Evolutionary conservation across 2,888 invertebrate genomes (phyloP), one percentile per base, ranked within the genome.

Genomic region (Balanococcus diminutus): DNA sequence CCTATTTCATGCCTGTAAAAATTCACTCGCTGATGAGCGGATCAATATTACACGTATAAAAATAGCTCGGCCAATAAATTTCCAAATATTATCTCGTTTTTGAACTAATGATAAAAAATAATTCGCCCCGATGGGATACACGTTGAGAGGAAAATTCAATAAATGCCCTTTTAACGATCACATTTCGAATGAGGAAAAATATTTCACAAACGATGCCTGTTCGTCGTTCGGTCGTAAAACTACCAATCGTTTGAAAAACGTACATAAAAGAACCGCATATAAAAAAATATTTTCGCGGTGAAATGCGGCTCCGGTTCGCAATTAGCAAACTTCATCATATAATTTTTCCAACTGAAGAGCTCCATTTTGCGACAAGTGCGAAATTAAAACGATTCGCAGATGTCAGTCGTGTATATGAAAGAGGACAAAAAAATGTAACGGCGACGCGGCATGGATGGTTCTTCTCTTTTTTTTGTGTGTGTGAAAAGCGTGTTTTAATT

Each of bases 291-390:
- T 67, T 67, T 67, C 28, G 67, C 67, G 8, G 28, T 67, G 28
- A 67, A 67, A 67, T 67, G 67, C 28, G 67, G 67, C 67, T 67
- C 67, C 28, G 67, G 67, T 28, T 67, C 67, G 67, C 67, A 67
- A 67, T 67, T 67, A 67, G 67, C 67, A 31, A 67, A 67, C 67
- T 67, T 67, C 67, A 67, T 67, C 67, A 67, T 67, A 67, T 67
- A 67, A 67, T 67, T 67, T 67, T 67, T 67, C 67, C 28, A 67
- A 67, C 67, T 67, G 67, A 67, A 67, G 67, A 25, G 67, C 16
- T 67, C 25, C 28, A 67, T 67, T 67, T 31, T 67, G 67, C 67
- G 28, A 67, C 67, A 67, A 67, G 67, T 67, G 67, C 67, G 67
- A 67, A 67, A 67, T 67, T 67, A 67, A 67, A 67, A 67, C 67